Base-by-base conservation (phyloP, 2,797 vertebrate genomes). In the Myotis daubentonii region DNA sequence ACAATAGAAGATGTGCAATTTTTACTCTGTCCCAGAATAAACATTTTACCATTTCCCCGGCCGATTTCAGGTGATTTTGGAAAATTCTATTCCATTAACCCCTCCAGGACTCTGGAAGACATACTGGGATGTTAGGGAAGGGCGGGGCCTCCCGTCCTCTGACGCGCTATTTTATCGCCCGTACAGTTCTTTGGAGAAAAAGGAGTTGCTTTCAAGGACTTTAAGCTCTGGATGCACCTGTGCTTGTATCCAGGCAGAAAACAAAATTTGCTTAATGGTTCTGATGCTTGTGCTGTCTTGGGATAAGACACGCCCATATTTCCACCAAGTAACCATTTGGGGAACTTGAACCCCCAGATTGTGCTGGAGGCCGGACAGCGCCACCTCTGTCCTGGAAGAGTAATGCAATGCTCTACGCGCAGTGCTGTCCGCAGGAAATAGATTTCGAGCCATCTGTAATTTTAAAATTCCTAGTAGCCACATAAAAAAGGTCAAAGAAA, bases 41-140 rank as follows among this genome's bases (percentile, higher is more conserved):
- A 86, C n/a, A 68, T 72, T 83, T 76, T 2, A 25, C 3, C 9
- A 9, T 62, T 94, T 93, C 74, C 33, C 78, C 55, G 60, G 36
- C 3, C 8, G 0, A 70, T 62, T 88, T 92, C 70, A 66, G 85
- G 53, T 66, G 51, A 72, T 90, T 91, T 44, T 33, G 78, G 84
- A 95, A 96, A 96, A 94, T 83, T 66, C n/a, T 25, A 38, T 90
- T 95, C 36, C 25, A 44, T 93, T 36, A 62, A 47, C 36, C 13
- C 13, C 25, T 38, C 57, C 33, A 28, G 80, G 30, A 72, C 23
- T 30, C 78, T 71, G 82, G 76, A 68, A 84, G 60, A 84, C 25
- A 15, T 23, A 28, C 0, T 55, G 65, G 57, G 41, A 23, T 72
- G 19, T 2, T 70, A 53, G 33, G 51, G 41, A 76, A 87, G 60